Evolutionary conservation across 2,888 invertebrate genomes (phyloP), one percentile per base, ranked within the genome.

Genomic region (Nomada fabriciana): DNA sequence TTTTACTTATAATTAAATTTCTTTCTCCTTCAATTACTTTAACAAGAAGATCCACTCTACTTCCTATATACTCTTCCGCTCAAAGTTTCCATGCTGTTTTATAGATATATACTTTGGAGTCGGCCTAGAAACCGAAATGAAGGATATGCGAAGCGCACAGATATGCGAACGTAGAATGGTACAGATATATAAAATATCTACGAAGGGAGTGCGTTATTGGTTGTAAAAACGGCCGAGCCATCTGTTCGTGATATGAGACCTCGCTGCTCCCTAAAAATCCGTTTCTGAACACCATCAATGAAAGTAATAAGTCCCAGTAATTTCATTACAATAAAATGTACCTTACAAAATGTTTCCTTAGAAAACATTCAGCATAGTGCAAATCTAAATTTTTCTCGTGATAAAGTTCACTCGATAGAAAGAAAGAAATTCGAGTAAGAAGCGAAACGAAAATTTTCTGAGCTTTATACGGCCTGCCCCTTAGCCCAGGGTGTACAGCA

Each of bases 151-250:
- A 25, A 25, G 25, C 25, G 25, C 25, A 25, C 25, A 25, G 25
- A 25, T 25, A 25, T 2, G 25, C 25, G 25, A 25, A 25, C 25
- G 25, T 25, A 25, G 25, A 25, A 25, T 57, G 61, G 67, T 76
- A 65, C 68, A 60, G 84, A 79, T 47, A 71, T 77, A 71, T 57
- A 60, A 36, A 36, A 36, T 36, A 36, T 71, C 50, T 42, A 23
- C 78, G 52, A 25, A 29, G 65, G 53, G 29, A 55, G 55, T 55
- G 60, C 57, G 79, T 74, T 59, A 68, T 91, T 91, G 92, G 90
- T 91, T 90, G 90, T 91, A 92, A 91, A 73, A 92, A 91, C 88
- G 87, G 79, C 78, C 83, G 83, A 78, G 82, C 89, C 90, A 91
- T 90, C 89, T 91, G 92, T 85, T 84, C 83, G 80, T 84, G 84